Conservation (phyloP, 2,113 vertebrate genomes). For the Gnathonemus longibarbis region DNA sequence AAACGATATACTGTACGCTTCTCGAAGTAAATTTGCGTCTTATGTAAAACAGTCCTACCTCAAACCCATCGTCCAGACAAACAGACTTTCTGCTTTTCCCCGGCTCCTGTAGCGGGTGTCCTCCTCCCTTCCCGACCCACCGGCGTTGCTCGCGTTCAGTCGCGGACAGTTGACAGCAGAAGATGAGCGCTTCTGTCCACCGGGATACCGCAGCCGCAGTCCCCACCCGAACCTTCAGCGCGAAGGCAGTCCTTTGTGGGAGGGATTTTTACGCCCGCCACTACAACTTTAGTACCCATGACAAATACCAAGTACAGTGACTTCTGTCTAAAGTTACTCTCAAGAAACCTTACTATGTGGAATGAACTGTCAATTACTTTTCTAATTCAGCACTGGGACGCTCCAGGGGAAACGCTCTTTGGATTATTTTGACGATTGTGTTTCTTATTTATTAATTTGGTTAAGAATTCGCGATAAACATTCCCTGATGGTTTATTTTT, state of each 20-base stretch:
- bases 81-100: background rate
- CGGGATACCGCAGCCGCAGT: background rate
- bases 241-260: background rate
- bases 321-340: background rate
- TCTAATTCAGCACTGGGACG: background rate
- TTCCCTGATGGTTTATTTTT: background rate
- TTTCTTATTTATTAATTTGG: background rate
- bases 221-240: background rate
- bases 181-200: background rate
- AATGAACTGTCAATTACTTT: background rate
- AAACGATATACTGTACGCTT: background rate
- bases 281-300: background rate
- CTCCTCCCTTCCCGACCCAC: background rate
- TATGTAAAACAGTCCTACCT: background rate
- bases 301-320: background rate
- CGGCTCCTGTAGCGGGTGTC: background rate
- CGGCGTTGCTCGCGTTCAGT: background rate
- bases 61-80: constrained; percentile 1
- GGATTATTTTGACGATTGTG: background rate
- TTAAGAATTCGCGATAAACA: background rate
- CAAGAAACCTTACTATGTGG: background rate
- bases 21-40: background rate
- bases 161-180: background rate
- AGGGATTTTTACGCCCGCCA: background rate
- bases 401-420: background rate